Percentiles rank a stretch among this genome's conserved stretches.
Conservation (phyloP, 1,140 invertebrate species). For the Hylyphantes graminicola region DNA sequence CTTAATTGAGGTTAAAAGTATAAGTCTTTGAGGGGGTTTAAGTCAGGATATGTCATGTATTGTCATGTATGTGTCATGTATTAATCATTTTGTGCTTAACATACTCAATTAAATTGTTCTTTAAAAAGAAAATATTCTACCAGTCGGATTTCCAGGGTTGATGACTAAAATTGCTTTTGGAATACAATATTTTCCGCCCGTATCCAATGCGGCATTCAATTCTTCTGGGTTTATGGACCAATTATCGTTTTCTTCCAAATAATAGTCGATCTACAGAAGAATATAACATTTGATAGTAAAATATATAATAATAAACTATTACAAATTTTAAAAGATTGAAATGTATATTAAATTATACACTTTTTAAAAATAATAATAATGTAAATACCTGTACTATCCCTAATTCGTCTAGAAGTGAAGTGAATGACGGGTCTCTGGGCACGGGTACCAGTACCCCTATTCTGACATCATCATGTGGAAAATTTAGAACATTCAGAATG, state of each 20-base stretch:
- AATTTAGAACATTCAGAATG: slow-evolving; percentile 78
- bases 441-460: slow-evolving; percentile 95
- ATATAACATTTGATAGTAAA: neutral
- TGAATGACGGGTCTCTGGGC: slow-evolving; percentile 98
- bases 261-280: slow-evolving; percentile 82
- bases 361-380: neutral
- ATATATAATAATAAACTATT: too few relatives aligned
- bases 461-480: slow-evolving; percentile 72
- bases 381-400: slow-evolving; percentile 76
- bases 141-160: slow-evolving; percentile 98
- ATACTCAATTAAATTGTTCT: neutral
- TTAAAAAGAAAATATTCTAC: slow-evolving; percentile 67
- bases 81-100: neutral
- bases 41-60: too few relatives aligned
- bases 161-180: slow-evolving; percentile 93
- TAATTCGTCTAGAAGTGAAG: slow-evolving; percentile 91
- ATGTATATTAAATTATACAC: too few relatives aligned
- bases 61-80: too few relatives aligned
- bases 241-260: slow-evolving; percentile 86
- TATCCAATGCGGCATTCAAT: slow-evolving; percentile 80
- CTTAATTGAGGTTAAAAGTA: too few relatives aligned
- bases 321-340: too few relatives aligned
- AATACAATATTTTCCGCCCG: slow-evolving; percentile 76
- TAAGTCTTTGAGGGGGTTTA: too few relatives aligned
- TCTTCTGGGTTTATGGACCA: slow-evolving; percentile 88